phyloP scores from a whole-genome alignment of 2,113 vertebrate genomes.

The Litocranius walleri region DNA sequence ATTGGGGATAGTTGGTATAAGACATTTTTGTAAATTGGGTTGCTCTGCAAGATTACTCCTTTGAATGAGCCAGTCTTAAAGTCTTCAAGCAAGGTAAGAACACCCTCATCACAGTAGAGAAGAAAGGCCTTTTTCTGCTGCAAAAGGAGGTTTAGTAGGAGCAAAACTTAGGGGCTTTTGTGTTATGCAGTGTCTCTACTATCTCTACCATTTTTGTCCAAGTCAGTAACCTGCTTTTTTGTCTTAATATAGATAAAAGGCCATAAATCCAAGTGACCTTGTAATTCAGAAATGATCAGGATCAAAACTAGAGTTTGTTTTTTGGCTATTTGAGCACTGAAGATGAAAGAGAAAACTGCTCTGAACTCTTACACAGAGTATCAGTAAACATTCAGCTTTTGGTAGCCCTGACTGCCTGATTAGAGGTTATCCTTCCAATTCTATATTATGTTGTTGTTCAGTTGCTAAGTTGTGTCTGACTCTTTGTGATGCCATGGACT shows the following conservation, averaged over 20 bases:
- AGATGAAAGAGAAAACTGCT: not conserved
- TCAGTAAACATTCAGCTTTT: not conserved
- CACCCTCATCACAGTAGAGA: not conserved
- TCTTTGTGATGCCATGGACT: not conserved
- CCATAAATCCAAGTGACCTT: not conserved
- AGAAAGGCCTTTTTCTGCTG: not conserved
- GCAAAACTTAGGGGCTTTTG: not conserved
- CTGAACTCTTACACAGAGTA: not conserved
- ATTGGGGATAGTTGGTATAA: not conserved
- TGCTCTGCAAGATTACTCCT: not conserved
- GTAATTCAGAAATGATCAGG: not conserved
- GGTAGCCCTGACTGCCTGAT: not conserved
- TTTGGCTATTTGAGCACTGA: not conserved
- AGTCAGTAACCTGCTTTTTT: not conserved
- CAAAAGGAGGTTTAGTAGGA: not conserved
- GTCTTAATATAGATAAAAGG: not conserved
- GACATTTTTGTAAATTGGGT: not conserved
- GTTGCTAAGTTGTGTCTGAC: not conserved
- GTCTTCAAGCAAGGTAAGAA: not conserved
- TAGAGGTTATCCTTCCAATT: not conserved
- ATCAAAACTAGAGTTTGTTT: conserved; percentile 4
- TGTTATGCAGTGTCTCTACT: not conserved
- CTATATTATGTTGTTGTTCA: not conserved
- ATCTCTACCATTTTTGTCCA: not conserved
- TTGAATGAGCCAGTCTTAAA: not conserved